Percentiles rank a stretch among this genome's conserved stretches.
Evolutionary conservation across 2,113 vertebrate species (phyloP).

Genomic region (Carassius auratus): DNA sequence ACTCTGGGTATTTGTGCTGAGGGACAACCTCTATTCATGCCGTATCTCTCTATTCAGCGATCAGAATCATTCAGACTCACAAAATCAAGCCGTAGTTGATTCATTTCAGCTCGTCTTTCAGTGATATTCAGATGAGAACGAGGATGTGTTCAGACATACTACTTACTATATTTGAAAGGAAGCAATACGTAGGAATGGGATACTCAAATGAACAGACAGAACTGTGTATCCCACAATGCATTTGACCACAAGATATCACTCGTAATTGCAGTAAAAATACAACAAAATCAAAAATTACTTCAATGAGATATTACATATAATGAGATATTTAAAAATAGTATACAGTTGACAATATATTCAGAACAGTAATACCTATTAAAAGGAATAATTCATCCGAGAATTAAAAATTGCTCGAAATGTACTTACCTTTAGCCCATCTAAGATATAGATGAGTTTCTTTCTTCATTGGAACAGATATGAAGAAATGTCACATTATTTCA

Average conservation of each 20-base stretch:
- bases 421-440: no score
- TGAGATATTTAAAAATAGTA: neutral
- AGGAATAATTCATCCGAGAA: neutral
- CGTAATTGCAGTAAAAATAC: neutral
- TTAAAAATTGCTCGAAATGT: neutral
- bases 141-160: neutral
- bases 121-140: neutral
- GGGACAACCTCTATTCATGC: slow-evolving; percentile 2
- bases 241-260: neutral
- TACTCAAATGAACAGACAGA: neutral
- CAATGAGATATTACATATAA: no score
- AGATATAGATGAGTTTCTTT: neutral
- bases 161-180: slow-evolving; percentile 1
- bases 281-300: neutral
- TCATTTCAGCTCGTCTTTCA: neutral
- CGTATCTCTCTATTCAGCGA: neutral
- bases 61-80: slow-evolving; percentile 21
- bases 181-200: neutral
- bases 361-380: neutral
- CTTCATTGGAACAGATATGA: neutral
- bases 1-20: slow-evolving; percentile 16
- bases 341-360: neutral
- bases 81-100: slow-evolving; percentile 3
- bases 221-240: neutral
- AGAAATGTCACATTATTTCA: neutral